These are phyloP conservation scores for Endomychus coccineus DNA, from an alignment of 2,888 invertebrate genomes.

Conservation along the genomic window DNA sequence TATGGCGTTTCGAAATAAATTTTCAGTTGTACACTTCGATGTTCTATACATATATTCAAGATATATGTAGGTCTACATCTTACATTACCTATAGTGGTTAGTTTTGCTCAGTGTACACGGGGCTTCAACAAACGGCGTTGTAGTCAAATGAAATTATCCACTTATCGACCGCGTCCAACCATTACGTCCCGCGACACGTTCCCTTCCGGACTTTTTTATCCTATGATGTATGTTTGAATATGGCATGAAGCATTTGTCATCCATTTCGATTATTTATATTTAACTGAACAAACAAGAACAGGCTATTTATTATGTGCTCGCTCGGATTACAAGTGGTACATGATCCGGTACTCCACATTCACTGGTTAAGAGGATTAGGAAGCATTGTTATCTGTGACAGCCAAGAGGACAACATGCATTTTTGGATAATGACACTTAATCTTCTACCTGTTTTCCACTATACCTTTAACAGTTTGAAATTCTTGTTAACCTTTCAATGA, in stretches of 20 bases:
- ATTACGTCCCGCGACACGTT: conserved; percentile 34
- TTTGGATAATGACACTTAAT: conserved; percentile 22
- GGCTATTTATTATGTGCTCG: conserved; percentile 26
- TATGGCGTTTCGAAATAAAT: too few species aligned
- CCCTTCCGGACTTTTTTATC: conserved; percentile 32
- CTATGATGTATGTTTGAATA: conserved; percentile 28
- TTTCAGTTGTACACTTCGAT: too few species aligned
- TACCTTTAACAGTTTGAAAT: conserved; percentile 10
- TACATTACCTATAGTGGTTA: too few species aligned
- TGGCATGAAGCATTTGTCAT: conserved; percentile 31
- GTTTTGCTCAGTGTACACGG: too few species aligned
- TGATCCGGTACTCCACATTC: conserved; percentile 22
- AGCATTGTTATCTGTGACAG: conserved; percentile 29
- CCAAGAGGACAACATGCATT: conserved; percentile 31
- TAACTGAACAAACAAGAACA: conserved; percentile 28
- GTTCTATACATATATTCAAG: too few species aligned
- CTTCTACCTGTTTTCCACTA: conserved; percentile 22
- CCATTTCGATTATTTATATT: conserved; percentile 31
- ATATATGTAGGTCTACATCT: too few species aligned
- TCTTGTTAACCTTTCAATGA: conserved; percentile 7
- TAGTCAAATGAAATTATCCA: conserved; percentile 28
- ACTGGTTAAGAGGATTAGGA: conserved; percentile 33
- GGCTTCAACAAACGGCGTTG: too few species aligned
- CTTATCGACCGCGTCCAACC: conserved; percentile 37
- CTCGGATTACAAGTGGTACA: conserved; percentile 29